Conservation (phyloP, 2,797 vertebrate species). For the Melanotaenia parkinsoni region DNA sequence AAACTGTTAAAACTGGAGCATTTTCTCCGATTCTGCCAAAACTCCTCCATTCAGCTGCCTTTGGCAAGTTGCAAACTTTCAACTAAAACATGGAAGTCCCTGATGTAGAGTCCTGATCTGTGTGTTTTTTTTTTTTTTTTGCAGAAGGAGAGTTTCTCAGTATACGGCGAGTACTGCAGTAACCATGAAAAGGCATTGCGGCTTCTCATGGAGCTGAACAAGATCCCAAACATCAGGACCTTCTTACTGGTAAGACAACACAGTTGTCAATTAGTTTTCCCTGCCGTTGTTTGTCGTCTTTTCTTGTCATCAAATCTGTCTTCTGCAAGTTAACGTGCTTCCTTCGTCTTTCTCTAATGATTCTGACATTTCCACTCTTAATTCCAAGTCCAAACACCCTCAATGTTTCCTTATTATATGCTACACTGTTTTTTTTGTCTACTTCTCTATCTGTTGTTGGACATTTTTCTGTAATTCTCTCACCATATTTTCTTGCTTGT, state of each 20-base stretch:
- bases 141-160: slow-evolving; percentile 94
- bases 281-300: background rate
- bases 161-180: slow-evolving; percentile 98
- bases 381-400: background rate
- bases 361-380: slow-evolving; percentile 7
- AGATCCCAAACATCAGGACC: slow-evolving; percentile 92
- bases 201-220: slow-evolving; percentile 97
- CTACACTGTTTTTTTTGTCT: slow-evolving; percentile 4
- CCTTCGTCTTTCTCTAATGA: slow-evolving; percentile 24
- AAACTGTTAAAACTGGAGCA: slow-evolving; percentile 7
- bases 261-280: background rate
- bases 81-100: background rate
- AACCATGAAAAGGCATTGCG: slow-evolving; percentile 98
- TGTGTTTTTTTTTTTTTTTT: slow-evolving; percentile 54
- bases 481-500: slow-evolving; percentile 12
- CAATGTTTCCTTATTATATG: slow-evolving; percentile 4
- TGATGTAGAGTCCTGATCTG: slow-evolving; percentile 25
- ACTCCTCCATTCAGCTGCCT: background rate
- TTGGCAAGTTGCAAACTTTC: slow-evolving; percentile 9
- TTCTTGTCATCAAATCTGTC: background rate
- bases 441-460: background rate
- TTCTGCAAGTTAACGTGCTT: slow-evolving; percentile 16
- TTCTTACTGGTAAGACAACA: slow-evolving; percentile 91
- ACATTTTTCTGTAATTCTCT: slow-evolving; percentile 3
- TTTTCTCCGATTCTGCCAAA: slow-evolving; percentile 24